Evolutionary conservation across 2,113 vertebrate genomes (phyloP).

Genomic region (Pimephales promelas): DNA sequence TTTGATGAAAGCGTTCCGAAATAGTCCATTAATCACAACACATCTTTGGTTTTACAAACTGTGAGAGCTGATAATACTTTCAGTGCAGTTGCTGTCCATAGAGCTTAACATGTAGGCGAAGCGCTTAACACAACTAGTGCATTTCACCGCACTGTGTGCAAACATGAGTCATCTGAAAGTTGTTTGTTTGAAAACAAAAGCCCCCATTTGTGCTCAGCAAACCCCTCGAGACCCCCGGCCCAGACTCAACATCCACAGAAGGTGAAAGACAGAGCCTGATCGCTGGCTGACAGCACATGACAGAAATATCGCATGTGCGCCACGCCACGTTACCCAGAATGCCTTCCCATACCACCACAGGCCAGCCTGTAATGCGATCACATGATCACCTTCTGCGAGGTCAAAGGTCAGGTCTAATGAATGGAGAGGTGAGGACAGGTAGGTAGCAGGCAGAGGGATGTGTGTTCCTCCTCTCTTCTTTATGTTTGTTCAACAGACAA

Average conservation of each 20-base stretch:
- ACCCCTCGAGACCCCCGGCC: conserved; percentile 34
- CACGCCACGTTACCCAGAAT: conserved; percentile 45
- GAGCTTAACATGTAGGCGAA: not conserved
- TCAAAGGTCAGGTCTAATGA: conserved; percentile 75
- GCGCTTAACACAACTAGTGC: not conserved
- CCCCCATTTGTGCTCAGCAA: conserved; percentile 11
- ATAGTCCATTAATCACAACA: not conserved
- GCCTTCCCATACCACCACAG: conserved; percentile 40
- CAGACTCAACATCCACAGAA: conserved; percentile 46
- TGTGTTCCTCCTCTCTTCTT: conserved; percentile 3
- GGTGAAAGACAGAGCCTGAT: conserved; percentile 49
- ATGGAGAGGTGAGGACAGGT: conserved; percentile 57
- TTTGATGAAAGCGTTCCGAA: not conserved
- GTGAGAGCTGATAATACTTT: not conserved
- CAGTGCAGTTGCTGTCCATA: not conserved
- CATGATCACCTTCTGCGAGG: conserved; percentile 68
- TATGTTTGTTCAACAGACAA: not conserved
- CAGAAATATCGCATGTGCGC: conserved; percentile 27
- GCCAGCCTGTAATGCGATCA: conserved; percentile 71
- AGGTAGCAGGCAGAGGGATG: conserved; percentile 10
- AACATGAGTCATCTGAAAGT: conserved; percentile 1
- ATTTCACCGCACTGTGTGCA: not conserved
- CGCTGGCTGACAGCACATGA: conserved; percentile 40
- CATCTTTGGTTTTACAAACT: not conserved
- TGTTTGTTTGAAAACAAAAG: conserved; percentile 45